These are phyloP conservation scores for Listronotus bonariensis DNA, from an alignment of 1,140 invertebrate genomes.

Conservation along the genomic window DNA sequence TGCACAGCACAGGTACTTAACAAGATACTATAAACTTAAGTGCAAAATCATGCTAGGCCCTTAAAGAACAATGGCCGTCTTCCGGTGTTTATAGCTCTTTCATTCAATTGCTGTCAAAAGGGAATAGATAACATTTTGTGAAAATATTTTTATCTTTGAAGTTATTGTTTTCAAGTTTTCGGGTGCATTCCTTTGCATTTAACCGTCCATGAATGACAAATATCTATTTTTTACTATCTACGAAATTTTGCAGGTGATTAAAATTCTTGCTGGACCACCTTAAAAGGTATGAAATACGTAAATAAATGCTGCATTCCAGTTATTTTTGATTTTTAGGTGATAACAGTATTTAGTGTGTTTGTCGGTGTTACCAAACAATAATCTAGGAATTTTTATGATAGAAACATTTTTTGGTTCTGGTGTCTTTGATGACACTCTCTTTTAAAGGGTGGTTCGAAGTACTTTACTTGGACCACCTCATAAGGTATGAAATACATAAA, in stretches of 20 bases:
- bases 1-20: conserved; percentile 1
- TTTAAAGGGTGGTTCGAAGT: no score
- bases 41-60: conserved; percentile 23
- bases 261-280: conserved; percentile 19
- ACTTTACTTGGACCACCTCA: conserved; percentile 19
- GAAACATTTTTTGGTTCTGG: no score
- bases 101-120: conserved; percentile 20
- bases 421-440: no score
- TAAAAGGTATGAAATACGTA: conserved; percentile 2
- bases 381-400: no score
- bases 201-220: neutral
- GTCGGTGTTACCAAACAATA: no score
- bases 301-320: no score
- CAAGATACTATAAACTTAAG: conserved; percentile 20
- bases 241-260: conserved; percentile 24
- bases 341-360: no score
- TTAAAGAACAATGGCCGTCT: conserved; percentile 16
- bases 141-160: conserved; percentile 18
- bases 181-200: no score
- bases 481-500: conserved; percentile 4
- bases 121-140: conserved; percentile 15
- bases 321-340: no score
- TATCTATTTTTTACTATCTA: conserved; percentile 13
- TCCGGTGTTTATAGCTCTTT: conserved; percentile 17
- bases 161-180: no score